Conservation (phyloP, 2,888 invertebrate species). For the Volucella zonaria region DNA sequence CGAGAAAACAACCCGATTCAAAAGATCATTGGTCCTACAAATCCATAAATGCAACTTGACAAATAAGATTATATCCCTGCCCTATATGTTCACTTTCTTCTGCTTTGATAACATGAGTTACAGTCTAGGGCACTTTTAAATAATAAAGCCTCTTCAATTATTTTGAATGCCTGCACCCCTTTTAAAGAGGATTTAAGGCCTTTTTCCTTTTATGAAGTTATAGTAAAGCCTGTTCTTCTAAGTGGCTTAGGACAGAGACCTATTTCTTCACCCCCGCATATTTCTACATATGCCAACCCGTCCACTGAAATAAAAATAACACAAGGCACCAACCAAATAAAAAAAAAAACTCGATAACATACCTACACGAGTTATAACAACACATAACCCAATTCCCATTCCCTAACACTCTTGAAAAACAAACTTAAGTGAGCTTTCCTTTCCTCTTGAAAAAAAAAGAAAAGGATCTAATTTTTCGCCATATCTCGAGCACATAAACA, state of each 20-base stretch:
- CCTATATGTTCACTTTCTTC: not conserved
- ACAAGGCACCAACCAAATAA: not conserved
- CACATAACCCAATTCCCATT: constrained; percentile 20
- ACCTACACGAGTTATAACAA: not conserved
- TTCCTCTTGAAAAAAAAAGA: constrained; percentile 6
- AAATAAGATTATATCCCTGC: too few species aligned
- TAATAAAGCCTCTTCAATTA: constrained; percentile 48
- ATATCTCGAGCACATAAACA: constrained; percentile 59
- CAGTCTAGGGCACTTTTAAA: constrained; percentile 10
- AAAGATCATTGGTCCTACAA: too few species aligned
- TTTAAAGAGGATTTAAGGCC: constrained; percentile 16
- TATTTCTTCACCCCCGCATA: constrained; percentile 9
- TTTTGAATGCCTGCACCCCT: constrained; percentile 21
- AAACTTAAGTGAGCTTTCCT: not conserved
- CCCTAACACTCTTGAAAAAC: not conserved
- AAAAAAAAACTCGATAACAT: constrained; percentile 2
- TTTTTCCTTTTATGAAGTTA: constrained; percentile 32
- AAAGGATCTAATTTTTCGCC: constrained; percentile 46
- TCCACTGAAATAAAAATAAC: constrained; percentile 50
- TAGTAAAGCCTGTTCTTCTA: constrained; percentile 5
- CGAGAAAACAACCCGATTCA: too few species aligned
- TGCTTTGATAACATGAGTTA: not conserved
- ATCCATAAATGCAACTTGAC: too few species aligned
- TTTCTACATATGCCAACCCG: not conserved
- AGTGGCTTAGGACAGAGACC: constrained; percentile 7